A percentile compares a stretch with the other conserved stretches of the same genome.
Conservation (phyloP, 2,113 vertebrate genomes). For the Xenotilapia leptura region DNA sequence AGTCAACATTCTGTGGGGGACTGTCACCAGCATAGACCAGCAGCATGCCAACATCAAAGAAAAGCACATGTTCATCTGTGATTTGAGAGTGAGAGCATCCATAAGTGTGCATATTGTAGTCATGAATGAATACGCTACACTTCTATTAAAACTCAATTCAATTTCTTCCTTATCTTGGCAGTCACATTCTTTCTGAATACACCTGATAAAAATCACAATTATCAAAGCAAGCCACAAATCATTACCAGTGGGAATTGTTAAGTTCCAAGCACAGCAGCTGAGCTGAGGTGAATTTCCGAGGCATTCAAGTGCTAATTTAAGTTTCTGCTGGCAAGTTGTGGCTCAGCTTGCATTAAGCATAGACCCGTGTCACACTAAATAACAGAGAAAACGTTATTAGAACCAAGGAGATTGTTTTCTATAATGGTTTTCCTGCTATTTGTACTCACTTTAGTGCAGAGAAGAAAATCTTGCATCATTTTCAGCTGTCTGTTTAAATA, state of each 20-base stretch:
- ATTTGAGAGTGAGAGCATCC: background rate
- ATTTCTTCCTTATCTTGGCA: background rate
- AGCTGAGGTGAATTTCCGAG: background rate
- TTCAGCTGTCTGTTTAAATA: background rate
- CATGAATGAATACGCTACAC: background rate
- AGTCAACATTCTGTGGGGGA: background rate
- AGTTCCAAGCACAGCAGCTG: background rate
- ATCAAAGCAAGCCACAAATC: background rate
- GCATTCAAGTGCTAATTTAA: background rate
- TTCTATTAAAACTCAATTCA: background rate
- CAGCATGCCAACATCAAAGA: background rate
- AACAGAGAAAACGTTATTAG: background rate
- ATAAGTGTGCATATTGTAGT: background rate
- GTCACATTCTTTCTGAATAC: background rate
- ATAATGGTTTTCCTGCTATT: background rate
- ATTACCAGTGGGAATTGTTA: background rate
- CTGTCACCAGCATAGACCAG: background rate
- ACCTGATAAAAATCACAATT: constrained; percentile 11
- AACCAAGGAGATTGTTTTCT: background rate
- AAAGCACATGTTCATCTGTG: background rate
- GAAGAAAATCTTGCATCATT: background rate
- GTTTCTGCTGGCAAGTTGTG: background rate
- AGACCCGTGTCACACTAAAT: background rate
- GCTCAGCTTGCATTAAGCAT: background rate
- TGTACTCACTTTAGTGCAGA: background rate